Conservation (phyloP, 2,113 vertebrate genomes). For the Zapornia atra region DNA sequence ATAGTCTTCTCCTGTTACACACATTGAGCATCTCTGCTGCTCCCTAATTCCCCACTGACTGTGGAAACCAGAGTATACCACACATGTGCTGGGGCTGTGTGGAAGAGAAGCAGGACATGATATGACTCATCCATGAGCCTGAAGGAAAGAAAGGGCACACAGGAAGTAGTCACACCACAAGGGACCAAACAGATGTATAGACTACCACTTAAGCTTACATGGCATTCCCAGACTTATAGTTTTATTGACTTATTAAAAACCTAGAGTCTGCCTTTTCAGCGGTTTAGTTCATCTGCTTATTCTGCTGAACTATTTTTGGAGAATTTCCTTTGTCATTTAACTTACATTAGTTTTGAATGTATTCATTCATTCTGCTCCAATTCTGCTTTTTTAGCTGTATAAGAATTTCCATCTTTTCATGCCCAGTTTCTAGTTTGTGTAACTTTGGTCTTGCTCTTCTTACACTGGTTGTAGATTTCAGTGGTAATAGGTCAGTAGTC, state of each 20-base stretch:
- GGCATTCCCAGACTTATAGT: background rate
- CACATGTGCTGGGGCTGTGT: background rate
- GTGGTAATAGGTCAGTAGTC: background rate
- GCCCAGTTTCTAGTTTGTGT: background rate
- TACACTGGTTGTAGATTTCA: background rate
- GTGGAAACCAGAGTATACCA: background rate
- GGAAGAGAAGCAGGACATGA: background rate
- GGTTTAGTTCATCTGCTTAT: background rate
- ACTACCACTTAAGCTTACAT: background rate
- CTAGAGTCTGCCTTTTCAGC: background rate
- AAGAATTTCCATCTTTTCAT: background rate
- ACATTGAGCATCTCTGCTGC: background rate
- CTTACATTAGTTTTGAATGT: background rate
- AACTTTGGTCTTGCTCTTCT: background rate
- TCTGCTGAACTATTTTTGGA: conserved; percentile 2
- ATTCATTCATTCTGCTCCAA: background rate
- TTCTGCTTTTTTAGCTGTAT: background rate
- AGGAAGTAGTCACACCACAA: background rate
- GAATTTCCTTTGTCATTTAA: background rate
- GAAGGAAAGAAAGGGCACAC: background rate
- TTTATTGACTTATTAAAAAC: conserved; percentile 5
- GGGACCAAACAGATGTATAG: background rate
- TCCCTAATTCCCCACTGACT: background rate
- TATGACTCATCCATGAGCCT: background rate
- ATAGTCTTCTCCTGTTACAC: background rate